phyloP scores from a whole-genome alignment of 92 coral and sea anemone species.

The Paramuricea clavata region DNA sequence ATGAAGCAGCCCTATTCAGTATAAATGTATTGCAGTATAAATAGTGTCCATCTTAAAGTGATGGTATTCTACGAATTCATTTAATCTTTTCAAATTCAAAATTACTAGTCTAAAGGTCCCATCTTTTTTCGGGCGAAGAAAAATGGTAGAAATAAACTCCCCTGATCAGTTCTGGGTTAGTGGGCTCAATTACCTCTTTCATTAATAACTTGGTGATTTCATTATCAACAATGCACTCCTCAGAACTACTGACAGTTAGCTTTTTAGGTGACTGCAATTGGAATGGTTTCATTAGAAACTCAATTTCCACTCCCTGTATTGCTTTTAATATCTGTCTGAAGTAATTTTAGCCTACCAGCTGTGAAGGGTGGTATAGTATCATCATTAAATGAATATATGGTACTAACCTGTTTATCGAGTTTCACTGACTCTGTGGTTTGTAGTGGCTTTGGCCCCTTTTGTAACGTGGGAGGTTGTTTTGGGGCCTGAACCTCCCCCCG shows the following conservation, averaged over 20 bases:
- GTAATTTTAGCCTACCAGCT: conserved; percentile 41
- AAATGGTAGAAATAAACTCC: conserved; percentile 45
- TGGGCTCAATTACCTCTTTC: background rate
- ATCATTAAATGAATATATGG: background rate
- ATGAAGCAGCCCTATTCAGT: conserved; percentile 16
- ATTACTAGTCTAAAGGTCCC: background rate
- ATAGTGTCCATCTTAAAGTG: conserved; percentile 31
- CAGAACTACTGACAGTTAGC: conserved; percentile 16
- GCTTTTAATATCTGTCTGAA: conserved; percentile 21
- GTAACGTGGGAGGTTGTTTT: background rate
- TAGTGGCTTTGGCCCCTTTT: conserved; percentile 1
- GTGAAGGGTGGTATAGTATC: background rate
- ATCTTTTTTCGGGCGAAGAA: background rate
- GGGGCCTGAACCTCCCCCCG: background rate
- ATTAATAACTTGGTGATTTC: background rate
- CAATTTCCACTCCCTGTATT: conserved; percentile 55
- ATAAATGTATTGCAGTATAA: conserved; percentile 7
- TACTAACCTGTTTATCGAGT: background rate
- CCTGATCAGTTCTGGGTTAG: background rate
- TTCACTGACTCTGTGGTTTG: background rate
- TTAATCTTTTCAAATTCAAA: conserved; percentile 35
- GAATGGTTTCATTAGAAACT: conserved; percentile 36
- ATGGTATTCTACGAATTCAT: background rate
- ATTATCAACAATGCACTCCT: background rate
- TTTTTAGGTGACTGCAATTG: conserved; percentile 25